A percentile compares a stretch with the other conserved stretches of the same genome.
phyloP scores from a whole-genome alignment of 2,888 invertebrate species.

The Cataglyphis cursor region DNA sequence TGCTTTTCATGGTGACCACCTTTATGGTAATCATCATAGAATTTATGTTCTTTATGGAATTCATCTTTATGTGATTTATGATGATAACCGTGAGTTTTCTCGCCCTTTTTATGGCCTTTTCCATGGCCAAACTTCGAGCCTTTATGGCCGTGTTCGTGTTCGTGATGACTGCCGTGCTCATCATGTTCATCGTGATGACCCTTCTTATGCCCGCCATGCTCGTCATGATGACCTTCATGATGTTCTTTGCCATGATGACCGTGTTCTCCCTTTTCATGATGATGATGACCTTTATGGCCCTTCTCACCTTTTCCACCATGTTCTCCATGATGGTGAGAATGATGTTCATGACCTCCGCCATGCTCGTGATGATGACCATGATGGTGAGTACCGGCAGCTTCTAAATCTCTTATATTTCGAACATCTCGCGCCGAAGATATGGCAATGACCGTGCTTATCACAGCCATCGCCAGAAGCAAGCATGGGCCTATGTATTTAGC shows the following conservation, averaged over 20 bases:
- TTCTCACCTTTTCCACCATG: slow-evolving; percentile 93
- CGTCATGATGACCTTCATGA: slow-evolving; percentile 89
- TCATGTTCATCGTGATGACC: slow-evolving; percentile 90
- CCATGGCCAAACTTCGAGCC: slow-evolving; percentile 92
- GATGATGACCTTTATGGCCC: slow-evolving; percentile 92
- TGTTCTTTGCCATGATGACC: slow-evolving; percentile 89
- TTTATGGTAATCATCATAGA: slow-evolving; percentile 92
- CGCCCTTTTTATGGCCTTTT: slow-evolving; percentile 92
- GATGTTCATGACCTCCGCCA: slow-evolving; percentile 91
- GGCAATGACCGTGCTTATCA: slow-evolving; percentile 76
- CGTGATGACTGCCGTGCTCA: slow-evolving; percentile 90
- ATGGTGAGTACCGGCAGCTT: slow-evolving; percentile 59
- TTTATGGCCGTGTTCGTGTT: slow-evolving; percentile 90
- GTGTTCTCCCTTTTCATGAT: slow-evolving; percentile 90
- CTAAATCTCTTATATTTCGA: slow-evolving; percentile 58
- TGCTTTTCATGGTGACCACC: slow-evolving; percentile 91
- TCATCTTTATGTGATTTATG: slow-evolving; percentile 94
- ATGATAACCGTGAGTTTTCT: slow-evolving; percentile 93
- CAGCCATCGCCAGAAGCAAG: slow-evolving; percentile 76
- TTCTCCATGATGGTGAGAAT: slow-evolving; percentile 90
- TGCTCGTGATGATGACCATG: slow-evolving; percentile 88
- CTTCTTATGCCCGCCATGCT: slow-evolving; percentile 89
- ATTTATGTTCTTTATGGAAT: slow-evolving; percentile 92
- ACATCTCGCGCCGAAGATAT: slow-evolving; percentile 76
- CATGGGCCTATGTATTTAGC: slow-evolving; percentile 71